Percentiles rank a stretch among this genome's conserved stretches.
Evolutionary conservation across 2,888 invertebrate genomes (phyloP).

Genomic region (Sialis fuliginosa): DNA sequence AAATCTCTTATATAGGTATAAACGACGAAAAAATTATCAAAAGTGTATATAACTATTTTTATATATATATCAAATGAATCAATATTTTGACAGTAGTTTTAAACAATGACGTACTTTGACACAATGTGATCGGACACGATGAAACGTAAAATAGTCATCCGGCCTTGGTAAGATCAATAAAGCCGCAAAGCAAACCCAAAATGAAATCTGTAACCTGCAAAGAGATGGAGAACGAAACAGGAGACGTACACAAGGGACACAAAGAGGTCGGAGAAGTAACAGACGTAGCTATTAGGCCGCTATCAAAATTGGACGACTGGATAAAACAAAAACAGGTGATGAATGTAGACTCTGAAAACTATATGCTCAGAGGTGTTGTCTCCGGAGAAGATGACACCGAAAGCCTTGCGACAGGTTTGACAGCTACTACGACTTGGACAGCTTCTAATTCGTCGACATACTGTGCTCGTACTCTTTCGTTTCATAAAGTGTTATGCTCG

Average conservation of each 20-base stretch:
- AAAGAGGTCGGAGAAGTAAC: not conserved
- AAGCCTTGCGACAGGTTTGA: constrained; percentile 12
- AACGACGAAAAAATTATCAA: too few species aligned
- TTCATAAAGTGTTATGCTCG: constrained; percentile 27
- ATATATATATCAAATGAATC: too few species aligned
- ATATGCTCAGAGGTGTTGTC: constrained; percentile 29
- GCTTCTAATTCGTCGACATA: constrained; percentile 4
- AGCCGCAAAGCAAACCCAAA: not conserved
- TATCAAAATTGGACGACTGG: not conserved
- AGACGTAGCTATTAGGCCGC: not conserved
- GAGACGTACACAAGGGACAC: not conserved
- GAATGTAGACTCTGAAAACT: constrained; percentile 32
- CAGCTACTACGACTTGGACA: constrained; percentile 10
- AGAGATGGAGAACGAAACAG: not conserved
- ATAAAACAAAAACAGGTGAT: constrained; percentile 14
- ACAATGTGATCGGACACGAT: too few species aligned
- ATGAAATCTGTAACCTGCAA: not conserved
- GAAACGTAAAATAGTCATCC: not conserved
- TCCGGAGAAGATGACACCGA: constrained; percentile 13
- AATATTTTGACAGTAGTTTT: too few species aligned
- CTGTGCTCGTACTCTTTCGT: constrained; percentile 26
- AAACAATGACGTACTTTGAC: too few species aligned
- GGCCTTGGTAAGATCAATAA: not conserved
- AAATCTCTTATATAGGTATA: too few species aligned
- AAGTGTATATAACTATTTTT: too few species aligned